Evolutionary conservation across 2,797 vertebrate genomes (phyloP).

Genomic region (Avahi laniger): DNA sequence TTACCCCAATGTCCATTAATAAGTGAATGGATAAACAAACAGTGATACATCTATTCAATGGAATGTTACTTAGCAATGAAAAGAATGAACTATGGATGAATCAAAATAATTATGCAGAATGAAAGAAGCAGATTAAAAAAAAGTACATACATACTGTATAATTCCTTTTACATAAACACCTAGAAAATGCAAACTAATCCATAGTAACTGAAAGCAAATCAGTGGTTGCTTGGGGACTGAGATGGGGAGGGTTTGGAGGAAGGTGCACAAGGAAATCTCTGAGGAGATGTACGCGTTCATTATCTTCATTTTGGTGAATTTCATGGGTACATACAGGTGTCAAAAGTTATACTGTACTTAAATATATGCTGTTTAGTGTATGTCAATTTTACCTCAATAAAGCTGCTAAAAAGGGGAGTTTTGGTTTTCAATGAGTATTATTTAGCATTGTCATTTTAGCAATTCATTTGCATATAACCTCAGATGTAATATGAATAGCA

Average conservation of each 20-base stretch:
- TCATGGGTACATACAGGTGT: background rate
- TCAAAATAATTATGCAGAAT: background rate
- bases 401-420: background rate
- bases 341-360: background rate
- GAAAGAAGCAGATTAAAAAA: background rate
- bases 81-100: background rate
- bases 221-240: background rate
- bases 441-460: constrained; percentile 10
- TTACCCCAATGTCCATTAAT: background rate
- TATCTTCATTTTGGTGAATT: background rate
- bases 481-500: background rate
- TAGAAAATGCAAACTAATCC: background rate
- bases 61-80: background rate
- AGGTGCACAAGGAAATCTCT: background rate
- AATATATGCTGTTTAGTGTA: background rate
- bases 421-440: constrained; percentile 15
- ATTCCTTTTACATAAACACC: background rate
- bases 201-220: background rate
- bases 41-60: background rate
- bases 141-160: background rate
- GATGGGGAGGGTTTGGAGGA: background rate
- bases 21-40: constrained; percentile 4
- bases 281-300: background rate
- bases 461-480: background rate
- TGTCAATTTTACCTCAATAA: background rate